Percentiles rank a stretch among this genome's conserved stretches.
Conservation (phyloP, 2,888 invertebrate species). For the Drosophila limbata region DNA sequence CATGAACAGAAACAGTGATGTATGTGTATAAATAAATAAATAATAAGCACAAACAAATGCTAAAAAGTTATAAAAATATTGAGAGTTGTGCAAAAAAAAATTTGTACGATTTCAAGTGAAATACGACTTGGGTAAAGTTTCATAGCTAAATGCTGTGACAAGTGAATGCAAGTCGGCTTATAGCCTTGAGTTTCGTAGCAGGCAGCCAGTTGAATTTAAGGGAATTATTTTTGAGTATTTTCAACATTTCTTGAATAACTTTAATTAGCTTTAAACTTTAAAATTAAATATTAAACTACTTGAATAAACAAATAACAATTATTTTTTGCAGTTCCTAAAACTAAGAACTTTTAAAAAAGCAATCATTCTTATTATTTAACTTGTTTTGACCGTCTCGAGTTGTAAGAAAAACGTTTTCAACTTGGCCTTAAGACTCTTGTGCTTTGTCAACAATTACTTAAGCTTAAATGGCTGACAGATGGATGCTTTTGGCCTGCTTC, state of each 20-base stretch:
- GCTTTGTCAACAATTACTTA: slow-evolving; percentile 9
- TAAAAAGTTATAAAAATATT: slow-evolving; percentile 40
- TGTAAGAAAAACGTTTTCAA: not conserved
- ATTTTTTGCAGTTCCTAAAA: slow-evolving; percentile 2
- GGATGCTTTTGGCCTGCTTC: slow-evolving; percentile 10
- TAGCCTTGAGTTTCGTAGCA: slow-evolving; percentile 15
- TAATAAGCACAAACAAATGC: slow-evolving; percentile 20
- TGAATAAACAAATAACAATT: not conserved
- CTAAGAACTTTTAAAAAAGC: not conserved
- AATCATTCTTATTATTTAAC: slow-evolving; percentile 1
- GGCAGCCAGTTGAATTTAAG: not conserved
- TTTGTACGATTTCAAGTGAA: not conserved
- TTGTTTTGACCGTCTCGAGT: slow-evolving; percentile 1
- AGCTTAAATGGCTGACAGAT: slow-evolving; percentile 5
- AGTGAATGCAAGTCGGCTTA: not conserved
- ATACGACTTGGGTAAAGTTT: slow-evolving; percentile 1
- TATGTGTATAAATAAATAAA: slow-evolving; percentile 10
- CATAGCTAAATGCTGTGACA: slow-evolving; percentile 9
- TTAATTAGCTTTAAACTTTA: not conserved
- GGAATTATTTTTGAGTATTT: not conserved
- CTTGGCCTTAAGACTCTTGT: slow-evolving; percentile 14
- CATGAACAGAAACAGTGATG: slow-evolving; percentile 4
- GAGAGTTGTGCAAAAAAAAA: slow-evolving; percentile 12
- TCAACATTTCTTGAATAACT: not conserved
- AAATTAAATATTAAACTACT: not conserved